These are phyloP conservation scores for Carettochelys insculpta DNA, from an alignment of 2,113 vertebrate genomes.

Conservation along the genomic window DNA sequence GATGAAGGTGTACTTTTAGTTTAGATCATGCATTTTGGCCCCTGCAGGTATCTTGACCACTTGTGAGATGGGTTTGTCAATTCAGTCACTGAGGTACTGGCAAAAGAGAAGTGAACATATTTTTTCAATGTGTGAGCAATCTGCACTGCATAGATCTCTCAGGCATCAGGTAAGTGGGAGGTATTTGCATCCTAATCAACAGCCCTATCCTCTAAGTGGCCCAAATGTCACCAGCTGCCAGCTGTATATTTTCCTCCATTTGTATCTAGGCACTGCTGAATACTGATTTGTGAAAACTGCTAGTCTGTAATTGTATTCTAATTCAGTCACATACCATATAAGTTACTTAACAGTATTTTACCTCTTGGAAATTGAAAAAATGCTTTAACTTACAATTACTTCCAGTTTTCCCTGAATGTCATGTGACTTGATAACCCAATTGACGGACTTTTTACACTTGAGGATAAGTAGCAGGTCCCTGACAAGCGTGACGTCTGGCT, in stretches of 20 bases:
- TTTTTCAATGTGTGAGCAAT: not conserved
- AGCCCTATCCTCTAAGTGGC: not conserved
- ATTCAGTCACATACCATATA: constrained; percentile 8
- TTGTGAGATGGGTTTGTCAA: not conserved
- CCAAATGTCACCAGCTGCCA: not conserved
- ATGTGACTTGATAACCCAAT: constrained; percentile 94
- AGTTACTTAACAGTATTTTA: not conserved
- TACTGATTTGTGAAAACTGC: not conserved
- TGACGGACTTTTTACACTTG: constrained; percentile 91
- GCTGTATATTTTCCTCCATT: not conserved
- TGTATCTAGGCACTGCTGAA: not conserved
- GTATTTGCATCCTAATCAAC: not conserved
- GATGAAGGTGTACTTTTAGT: fast-evolving
- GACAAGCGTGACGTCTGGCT: constrained; percentile 75
- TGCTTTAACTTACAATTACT: constrained; percentile 84
- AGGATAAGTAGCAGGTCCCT: constrained; percentile 88
- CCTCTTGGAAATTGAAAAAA: constrained; percentile 34
- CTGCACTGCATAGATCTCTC: not conserved
- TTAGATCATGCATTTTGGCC: not conserved
- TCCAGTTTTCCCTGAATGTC: constrained; percentile 85
- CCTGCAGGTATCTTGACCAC: not conserved
- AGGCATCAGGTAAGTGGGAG: not conserved
- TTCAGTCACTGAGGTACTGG: not conserved
- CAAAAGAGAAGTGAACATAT: not conserved
- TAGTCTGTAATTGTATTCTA: not conserved